phyloP scores from a whole-genome alignment of 2,888 invertebrate genomes.

The Agrochola litura region DNA sequence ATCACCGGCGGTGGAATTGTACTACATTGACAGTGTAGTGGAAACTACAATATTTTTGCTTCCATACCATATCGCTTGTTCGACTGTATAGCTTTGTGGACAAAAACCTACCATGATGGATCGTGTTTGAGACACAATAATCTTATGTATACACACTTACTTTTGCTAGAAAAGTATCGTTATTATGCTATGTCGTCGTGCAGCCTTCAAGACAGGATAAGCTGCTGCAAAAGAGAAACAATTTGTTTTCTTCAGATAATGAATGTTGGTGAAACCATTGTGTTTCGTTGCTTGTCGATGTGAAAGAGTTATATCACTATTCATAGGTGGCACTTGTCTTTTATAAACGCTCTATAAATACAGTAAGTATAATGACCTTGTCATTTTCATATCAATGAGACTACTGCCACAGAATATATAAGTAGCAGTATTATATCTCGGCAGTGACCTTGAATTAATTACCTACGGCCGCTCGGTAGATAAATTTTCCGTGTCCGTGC shows the following conservation, averaged over 20 bases:
- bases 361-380: too few relatives aligned
- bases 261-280: slow-evolving; percentile 1
- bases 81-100: slow-evolving; percentile 57
- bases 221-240: slow-evolving; percentile 31
- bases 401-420: too few relatives aligned
- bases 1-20: too few relatives aligned
- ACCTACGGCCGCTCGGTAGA: too few relatives aligned
- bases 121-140: slow-evolving; percentile 62
- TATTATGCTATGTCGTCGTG: slow-evolving; percentile 28
- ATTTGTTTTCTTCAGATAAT: slow-evolving; percentile 36
- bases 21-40: too few relatives aligned
- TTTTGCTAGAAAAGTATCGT: slow-evolving; percentile 42
- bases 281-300: slow-evolving; percentile 21
- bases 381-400: background rate
- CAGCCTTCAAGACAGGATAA: slow-evolving; percentile 42
- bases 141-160: slow-evolving; percentile 50
- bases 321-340: background rate
- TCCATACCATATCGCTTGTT: background rate
- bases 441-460: too few relatives aligned
- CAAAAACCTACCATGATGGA: slow-evolving; percentile 75
- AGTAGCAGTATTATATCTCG: too few relatives aligned
- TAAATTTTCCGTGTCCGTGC: too few relatives aligned
- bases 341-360: background rate
- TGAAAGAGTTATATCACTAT: background rate
- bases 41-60: background rate